Conservation (phyloP, 1,140 invertebrate genomes). For the Diachasma alloeum region DNA sequence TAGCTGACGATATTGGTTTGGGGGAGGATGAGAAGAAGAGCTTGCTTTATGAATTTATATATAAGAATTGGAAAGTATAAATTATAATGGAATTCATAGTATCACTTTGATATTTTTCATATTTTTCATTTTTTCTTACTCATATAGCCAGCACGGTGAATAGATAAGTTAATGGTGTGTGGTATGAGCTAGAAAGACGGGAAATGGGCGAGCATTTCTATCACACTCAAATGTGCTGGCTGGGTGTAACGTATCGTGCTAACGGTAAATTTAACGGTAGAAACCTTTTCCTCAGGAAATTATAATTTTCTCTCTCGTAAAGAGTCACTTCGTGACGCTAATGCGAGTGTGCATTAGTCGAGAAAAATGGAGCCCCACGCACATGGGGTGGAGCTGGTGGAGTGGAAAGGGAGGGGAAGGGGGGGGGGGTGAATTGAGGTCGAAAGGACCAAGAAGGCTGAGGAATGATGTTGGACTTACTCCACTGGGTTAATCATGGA, state of each 20-base stretch:
- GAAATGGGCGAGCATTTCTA: neutral
- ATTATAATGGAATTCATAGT: neutral
- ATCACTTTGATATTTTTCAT: neutral
- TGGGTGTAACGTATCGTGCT: slow-evolving; percentile 44
- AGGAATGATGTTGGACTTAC: slow-evolving; percentile 18
- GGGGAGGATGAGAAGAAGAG: too few species aligned
- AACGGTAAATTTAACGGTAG: slow-evolving; percentile 52
- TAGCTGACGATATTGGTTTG: neutral
- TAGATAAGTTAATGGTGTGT: slow-evolving; percentile 15
- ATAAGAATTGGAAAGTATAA: neutral
- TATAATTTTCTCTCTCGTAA: slow-evolving; percentile 59
- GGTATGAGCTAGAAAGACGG: neutral
- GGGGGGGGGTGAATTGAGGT: neutral
- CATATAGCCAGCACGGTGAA: neutral
- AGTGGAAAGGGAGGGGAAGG: neutral
- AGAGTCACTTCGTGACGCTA: slow-evolving; percentile 55
- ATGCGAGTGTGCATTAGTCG: slow-evolving; percentile 60
- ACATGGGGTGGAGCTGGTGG: neutral
- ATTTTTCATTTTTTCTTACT: neutral
- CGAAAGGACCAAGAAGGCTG: slow-evolving; percentile 40
- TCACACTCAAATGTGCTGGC: neutral
- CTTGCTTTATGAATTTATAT: neutral
- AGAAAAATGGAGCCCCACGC: slow-evolving; percentile 52
- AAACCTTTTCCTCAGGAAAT: slow-evolving; percentile 51
- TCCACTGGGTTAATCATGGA: slow-evolving; percentile 50